These are phyloP conservation scores for Hydrophis major DNA, from an alignment of 2,797 vertebrate species.

Conservation along the genomic window DNA sequence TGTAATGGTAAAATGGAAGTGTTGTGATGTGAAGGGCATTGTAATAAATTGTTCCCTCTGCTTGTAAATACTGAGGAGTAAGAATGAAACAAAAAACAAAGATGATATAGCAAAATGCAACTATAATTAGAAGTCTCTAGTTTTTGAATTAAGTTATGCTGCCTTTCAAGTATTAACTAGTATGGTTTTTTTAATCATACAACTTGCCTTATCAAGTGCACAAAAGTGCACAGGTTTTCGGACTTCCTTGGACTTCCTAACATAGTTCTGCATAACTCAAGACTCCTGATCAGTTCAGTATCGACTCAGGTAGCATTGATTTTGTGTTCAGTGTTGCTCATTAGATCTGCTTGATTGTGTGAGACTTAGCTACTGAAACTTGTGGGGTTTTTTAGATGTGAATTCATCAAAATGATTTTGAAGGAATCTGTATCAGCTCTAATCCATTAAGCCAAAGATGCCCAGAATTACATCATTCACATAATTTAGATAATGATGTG, in stretches of 20 bases:
- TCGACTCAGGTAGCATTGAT: not conserved
- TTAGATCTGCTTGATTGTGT: not conserved
- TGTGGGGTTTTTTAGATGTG: not conserved
- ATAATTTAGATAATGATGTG: not conserved
- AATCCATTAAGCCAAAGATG: not conserved
- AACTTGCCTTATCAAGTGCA: slow-evolving; percentile 37
- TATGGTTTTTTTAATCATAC: slow-evolving; percentile 45
- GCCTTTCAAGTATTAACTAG: slow-evolving; percentile 48
- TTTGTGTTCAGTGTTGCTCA: not conserved
- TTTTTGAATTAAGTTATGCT: slow-evolving; percentile 52
- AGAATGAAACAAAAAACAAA: slow-evolving; percentile 29
- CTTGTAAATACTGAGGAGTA: slow-evolving; percentile 41
- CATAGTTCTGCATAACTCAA: not conserved
- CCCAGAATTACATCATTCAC: not conserved
- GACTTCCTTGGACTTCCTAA: not conserved
- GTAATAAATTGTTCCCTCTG: slow-evolving; percentile 51
- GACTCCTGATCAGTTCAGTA: not conserved
- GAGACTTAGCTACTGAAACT: not conserved
- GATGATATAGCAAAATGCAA: slow-evolving; percentile 36
- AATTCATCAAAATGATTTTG: not conserved
- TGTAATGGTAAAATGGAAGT: slow-evolving; percentile 29
- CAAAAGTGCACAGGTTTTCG: not conserved
- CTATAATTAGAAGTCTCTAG: slow-evolving; percentile 52
- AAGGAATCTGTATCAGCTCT: not conserved
- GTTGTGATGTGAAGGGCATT: slow-evolving; percentile 20